Percentiles rank a stretch among this genome's conserved stretches.
Evolutionary conservation across 1,140 invertebrate genomes (phyloP).

Genomic region (Dermatophagoides farinae): DNA sequence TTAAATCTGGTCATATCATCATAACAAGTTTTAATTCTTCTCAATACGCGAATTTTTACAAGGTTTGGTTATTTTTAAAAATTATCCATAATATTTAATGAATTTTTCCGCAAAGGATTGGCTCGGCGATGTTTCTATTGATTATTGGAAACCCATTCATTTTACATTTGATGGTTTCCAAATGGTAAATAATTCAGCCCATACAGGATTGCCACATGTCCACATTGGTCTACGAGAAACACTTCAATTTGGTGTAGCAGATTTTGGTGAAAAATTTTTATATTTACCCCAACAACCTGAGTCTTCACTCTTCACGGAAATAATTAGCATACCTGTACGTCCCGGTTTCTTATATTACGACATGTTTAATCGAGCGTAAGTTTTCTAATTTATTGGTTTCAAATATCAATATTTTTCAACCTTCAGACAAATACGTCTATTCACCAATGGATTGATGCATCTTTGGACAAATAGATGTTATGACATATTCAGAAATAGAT

Average conservation of each 20-base stretch:
- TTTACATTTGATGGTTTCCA: neutral
- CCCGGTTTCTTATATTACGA: neutral
- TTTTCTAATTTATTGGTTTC: neutral
- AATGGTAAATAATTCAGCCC: neutral
- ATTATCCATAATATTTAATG: neutral
- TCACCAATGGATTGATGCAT: neutral
- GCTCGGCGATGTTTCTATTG: neutral
- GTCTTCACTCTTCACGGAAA: neutral
- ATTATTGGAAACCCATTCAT: neutral
- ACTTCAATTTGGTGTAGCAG: neutral
- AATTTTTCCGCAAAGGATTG: neutral
- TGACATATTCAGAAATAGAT: neutral
- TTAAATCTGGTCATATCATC: neutral
- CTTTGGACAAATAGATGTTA: neutral
- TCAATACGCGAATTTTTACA: conserved; percentile 1
- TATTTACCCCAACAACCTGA: neutral
- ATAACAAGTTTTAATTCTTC: conserved; percentile 5
- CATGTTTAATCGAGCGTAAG: conserved; percentile 2
- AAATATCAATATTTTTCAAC: neutral
- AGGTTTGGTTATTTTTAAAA: neutral
- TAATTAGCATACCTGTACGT: neutral
- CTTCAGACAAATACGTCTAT: neutral
- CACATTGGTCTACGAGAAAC: neutral
- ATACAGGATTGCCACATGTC: neutral
- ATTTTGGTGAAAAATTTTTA: neutral